A percentile compares a stretch with the other conserved stretches of the same genome.
Conservation (phyloP, 1,140 invertebrate species). For the Diabrotica undecimpunctata region DNA sequence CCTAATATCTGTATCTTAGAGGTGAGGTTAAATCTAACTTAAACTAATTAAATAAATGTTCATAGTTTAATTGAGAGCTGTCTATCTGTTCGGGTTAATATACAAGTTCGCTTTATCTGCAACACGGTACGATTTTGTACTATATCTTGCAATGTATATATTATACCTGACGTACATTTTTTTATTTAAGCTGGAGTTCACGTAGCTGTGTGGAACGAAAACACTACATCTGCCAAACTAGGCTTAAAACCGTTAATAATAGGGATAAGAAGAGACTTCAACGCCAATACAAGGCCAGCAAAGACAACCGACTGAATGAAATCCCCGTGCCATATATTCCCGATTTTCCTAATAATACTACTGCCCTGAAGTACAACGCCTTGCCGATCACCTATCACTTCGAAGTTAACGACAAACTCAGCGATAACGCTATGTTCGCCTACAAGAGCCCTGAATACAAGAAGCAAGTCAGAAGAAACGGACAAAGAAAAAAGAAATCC, state of each 20-base stretch:
- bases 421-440: conserved; percentile 17
- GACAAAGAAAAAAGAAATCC: conserved; percentile 14
- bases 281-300: conserved; percentile 24
- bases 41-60: too few species aligned
- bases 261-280: conserved; percentile 26
- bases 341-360: conserved; percentile 10
- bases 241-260: conserved; percentile 21
- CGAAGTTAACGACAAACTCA: conserved; percentile 14
- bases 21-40: too few species aligned
- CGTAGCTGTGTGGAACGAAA: conserved; percentile 26
- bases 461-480: conserved; percentile 7
- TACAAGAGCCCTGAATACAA: background rate
- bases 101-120: too few species aligned
- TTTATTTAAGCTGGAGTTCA: conserved; percentile 30
- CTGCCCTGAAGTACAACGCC: conserved; percentile 10
- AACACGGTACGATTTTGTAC: too few species aligned
- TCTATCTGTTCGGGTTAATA: too few species aligned
- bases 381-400: conserved; percentile 12
- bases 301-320: conserved; percentile 29
- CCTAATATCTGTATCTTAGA: too few species aligned
- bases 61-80: too few species aligned
- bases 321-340: conserved; percentile 23
- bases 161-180: too few species aligned
- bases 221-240: conserved; percentile 34
- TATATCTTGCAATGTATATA: too few species aligned